Percentiles rank a stretch among this genome's conserved stretches.
These are phyloP conservation scores for Tangara arthus DNA, from an alignment of 2,797 vertebrate species.

Conservation along the genomic window DNA sequence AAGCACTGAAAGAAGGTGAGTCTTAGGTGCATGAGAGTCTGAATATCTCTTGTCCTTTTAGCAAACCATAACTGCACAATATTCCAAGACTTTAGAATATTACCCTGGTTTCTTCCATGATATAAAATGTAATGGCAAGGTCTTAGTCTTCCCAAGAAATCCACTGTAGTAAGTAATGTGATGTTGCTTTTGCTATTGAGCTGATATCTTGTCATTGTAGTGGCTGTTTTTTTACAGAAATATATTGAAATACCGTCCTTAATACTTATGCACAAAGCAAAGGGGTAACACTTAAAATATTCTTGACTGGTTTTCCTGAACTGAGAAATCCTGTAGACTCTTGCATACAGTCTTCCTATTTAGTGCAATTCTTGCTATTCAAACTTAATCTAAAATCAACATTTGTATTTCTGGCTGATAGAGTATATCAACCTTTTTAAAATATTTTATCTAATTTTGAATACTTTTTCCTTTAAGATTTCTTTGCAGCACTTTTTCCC, in stretches of 20 bases:
- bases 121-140: background rate
- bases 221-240: background rate
- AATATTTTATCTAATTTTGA: background rate
- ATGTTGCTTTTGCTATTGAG: background rate
- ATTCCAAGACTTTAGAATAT: background rate
- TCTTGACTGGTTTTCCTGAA: background rate
- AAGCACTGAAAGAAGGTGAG: constrained; percentile 95
- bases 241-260: background rate
- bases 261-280: background rate
- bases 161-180: background rate
- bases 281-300: background rate
- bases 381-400: background rate
- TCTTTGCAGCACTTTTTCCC: background rate
- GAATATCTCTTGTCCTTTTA: background rate
- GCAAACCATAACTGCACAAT: background rate
- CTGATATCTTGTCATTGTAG: background rate
- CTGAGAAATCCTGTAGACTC: background rate
- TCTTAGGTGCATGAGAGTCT: background rate
- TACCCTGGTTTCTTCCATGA: background rate
- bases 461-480: background rate
- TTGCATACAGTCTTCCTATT: background rate
- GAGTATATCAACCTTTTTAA: background rate
- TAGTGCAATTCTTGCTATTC: background rate
- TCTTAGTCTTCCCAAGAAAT: background rate
- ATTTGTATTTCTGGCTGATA: background rate